Percentiles rank a stretch among this genome's conserved stretches.
Conservation (phyloP, 2,113 vertebrate species). For the Rattus rattus region DNA sequence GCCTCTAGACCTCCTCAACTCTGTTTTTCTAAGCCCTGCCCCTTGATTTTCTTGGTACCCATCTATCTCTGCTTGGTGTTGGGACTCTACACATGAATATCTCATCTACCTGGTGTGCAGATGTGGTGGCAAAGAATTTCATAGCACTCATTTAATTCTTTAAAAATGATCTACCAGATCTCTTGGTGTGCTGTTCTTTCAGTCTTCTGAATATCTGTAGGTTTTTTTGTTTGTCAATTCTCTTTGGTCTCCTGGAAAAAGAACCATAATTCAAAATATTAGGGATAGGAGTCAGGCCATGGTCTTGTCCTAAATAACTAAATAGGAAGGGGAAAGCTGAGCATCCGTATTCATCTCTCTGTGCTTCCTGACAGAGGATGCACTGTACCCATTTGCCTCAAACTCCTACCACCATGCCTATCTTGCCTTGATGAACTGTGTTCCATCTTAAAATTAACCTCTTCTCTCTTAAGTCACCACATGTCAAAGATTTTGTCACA, state of each 20-base stretch:
- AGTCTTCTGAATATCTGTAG: background rate
- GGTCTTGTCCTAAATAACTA: background rate
- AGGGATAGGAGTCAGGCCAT: background rate
- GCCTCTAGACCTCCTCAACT: background rate
- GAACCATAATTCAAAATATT: background rate
- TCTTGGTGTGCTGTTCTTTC: too few species aligned
- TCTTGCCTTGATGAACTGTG: too few species aligned
- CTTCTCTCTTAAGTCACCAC: background rate
- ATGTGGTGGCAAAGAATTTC: background rate
- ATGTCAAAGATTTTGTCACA: background rate
- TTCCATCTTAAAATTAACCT: background rate
- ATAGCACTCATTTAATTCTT: background rate
- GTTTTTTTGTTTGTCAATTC: background rate
- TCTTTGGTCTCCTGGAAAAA: background rate
- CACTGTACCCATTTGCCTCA: background rate
- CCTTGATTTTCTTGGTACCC: background rate
- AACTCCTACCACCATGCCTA: background rate
- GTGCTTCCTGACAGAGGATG: background rate
- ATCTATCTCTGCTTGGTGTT: background rate
- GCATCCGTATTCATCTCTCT: background rate
- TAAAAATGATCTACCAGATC: background rate
- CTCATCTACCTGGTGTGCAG: rapidly evolving
- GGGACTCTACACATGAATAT: background rate
- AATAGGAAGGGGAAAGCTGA: background rate
- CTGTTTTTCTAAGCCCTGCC: background rate